Evolutionary conservation across 2,797 vertebrate genomes (phyloP).

Genomic region (Gobio occitaniae): DNA sequence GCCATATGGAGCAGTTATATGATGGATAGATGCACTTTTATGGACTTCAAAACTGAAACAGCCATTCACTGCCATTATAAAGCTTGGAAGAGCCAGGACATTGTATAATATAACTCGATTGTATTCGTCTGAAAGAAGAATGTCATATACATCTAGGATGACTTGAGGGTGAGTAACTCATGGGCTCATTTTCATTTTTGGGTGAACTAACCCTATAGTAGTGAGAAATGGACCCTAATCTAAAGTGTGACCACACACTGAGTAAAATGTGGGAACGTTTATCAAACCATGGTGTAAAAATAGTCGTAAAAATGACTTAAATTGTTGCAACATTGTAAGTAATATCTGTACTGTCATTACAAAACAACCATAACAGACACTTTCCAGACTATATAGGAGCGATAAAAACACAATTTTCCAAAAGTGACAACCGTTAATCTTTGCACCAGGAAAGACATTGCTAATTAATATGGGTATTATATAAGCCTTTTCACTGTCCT

Average conservation of each 20-base stretch:
- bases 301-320: neutral
- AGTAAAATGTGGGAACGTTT: neutral
- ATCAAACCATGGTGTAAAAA: constrained; percentile 1
- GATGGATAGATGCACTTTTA: no score
- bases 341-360: neutral
- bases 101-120: no score
- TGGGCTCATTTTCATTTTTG: no score
- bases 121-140: no score
- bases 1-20: no score
- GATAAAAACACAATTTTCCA: neutral
- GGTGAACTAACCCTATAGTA: neutral
- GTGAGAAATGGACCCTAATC: neutral
- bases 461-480: constrained; percentile 18
- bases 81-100: no score
- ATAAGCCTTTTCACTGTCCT: neutral
- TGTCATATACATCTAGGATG: no score
- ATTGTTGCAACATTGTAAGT: neutral
- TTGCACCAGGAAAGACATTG: neutral
- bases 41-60: no score
- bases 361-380: neutral
- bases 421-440: neutral
- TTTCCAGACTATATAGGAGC: neutral
- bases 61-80: no score
- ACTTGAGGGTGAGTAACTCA: no score
- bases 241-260: neutral